Evolutionary conservation across 2,888 invertebrate species (phyloP).

Genomic region (Notodonta ziczac): DNA sequence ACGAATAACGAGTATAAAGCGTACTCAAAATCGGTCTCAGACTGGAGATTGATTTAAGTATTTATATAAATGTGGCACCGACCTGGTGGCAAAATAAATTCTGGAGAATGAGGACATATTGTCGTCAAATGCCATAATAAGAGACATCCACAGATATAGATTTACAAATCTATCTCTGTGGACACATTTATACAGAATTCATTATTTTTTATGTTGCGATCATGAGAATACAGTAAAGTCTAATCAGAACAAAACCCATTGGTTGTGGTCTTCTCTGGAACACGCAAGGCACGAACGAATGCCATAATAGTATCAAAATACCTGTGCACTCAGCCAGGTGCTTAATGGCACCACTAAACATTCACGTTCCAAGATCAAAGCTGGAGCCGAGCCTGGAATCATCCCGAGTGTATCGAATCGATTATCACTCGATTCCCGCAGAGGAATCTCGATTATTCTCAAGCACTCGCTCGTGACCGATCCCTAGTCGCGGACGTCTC

Average conservation of each 20-base stretch:
- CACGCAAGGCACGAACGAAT: conserved; percentile 24
- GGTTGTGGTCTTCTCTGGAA: neutral
- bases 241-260: neutral
- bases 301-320: conserved; percentile 30
- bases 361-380: conserved; percentile 41
- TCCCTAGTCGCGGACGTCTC: conserved; percentile 42
- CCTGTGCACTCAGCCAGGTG: conserved; percentile 14
- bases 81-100: no score
- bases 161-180: no score
- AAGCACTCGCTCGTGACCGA: conserved; percentile 53
- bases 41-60: no score
- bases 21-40: no score
- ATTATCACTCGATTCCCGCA: conserved; percentile 55
- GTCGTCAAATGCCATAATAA: no score
- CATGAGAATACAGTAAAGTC: neutral
- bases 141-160: no score
- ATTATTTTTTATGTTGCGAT: no score
- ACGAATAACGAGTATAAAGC: no score
- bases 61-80: no score
- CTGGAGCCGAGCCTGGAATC: conserved; percentile 36
- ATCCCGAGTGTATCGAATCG: conserved; percentile 61
- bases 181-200: no score
- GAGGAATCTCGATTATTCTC: conserved; percentile 42
- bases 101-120: no score
- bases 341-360: conserved; percentile 33